A percentile compares a stretch with the other conserved stretches of the same genome.
Conservation (phyloP, 2,888 invertebrate species). For the Heliconius erato region DNA sequence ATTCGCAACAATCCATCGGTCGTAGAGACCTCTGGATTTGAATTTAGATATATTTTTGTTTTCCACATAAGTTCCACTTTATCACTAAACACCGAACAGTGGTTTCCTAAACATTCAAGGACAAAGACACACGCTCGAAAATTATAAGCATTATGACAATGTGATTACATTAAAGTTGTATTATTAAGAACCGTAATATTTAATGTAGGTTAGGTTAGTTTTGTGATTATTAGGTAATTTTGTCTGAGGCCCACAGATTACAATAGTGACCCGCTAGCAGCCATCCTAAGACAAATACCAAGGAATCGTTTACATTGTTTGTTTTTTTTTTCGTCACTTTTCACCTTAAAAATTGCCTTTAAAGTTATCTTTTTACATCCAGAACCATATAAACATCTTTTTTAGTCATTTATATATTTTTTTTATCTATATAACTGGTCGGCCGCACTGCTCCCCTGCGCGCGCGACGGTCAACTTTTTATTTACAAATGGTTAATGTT, state of each 20-base stretch:
- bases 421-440: constrained; percentile 82
- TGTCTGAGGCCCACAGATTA: constrained; percentile 84
- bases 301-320: constrained; percentile 74
- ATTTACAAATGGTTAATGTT: constrained; percentile 90
- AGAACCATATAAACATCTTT: constrained; percentile 87
- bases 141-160: constrained; percentile 86
- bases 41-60: constrained; percentile 72
- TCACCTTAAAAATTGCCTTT: constrained; percentile 79
- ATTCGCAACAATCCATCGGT: constrained; percentile 64
- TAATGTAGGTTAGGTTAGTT: constrained; percentile 81
- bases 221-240: constrained; percentile 74
- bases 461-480: constrained; percentile 77
- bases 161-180: constrained; percentile 84
- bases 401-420: constrained; percentile 84
- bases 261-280: constrained; percentile 82
- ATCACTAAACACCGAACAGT: constrained; percentile 84
- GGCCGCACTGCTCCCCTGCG: constrained; percentile 69
- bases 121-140: constrained; percentile 87
- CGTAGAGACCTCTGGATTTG: constrained; percentile 55
- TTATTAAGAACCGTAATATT: constrained; percentile 84
- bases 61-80: constrained; percentile 75
- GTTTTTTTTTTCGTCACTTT: constrained; percentile 61
- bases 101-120: constrained; percentile 85
- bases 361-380: constrained; percentile 85
- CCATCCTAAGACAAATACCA: constrained; percentile 84